A percentile compares a stretch with the other conserved stretches of the same genome.
Conservation (phyloP, 1,140 invertebrate genomes). For the Cecropterus lyciades region DNA sequence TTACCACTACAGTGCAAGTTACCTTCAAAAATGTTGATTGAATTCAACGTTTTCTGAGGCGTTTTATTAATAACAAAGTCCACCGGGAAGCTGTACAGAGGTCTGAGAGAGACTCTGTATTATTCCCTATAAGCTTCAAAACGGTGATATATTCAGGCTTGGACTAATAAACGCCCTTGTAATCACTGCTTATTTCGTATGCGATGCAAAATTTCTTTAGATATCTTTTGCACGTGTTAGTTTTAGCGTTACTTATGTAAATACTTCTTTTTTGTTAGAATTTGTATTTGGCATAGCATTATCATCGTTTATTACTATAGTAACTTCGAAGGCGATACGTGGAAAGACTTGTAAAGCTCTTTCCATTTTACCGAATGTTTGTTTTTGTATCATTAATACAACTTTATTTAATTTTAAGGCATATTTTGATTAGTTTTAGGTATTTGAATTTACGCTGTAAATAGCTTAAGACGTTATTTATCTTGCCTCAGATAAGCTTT, state of each 20-base stretch:
- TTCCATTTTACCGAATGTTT: constrained; percentile 7
- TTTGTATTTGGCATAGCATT: constrained; percentile 6
- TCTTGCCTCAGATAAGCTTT: constrained; percentile 50
- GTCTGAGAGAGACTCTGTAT: constrained; percentile 63
- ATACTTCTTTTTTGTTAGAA: constrained; percentile 14
- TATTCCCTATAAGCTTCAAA: constrained; percentile 45
- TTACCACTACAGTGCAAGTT: constrained; percentile 57
- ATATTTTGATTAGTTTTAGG: constrained; percentile 1
- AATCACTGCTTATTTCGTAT: constrained; percentile 51
- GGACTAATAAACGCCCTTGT: constrained; percentile 73
- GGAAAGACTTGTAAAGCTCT: constrained; percentile 1
- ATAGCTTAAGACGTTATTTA: constrained; percentile 41
- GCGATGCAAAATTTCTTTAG: not conserved
- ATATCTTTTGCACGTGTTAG: constrained; percentile 29
- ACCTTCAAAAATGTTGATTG: constrained; percentile 82
- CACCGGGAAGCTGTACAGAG: constrained; percentile 59
- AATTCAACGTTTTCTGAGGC: constrained; percentile 81
- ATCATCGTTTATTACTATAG: not conserved
- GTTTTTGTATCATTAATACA: constrained; percentile 18
- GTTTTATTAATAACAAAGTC: constrained; percentile 66
- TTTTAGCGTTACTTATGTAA: constrained; percentile 37
- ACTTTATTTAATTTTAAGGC: constrained; percentile 2
- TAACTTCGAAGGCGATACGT: not conserved
- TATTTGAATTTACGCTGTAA: constrained; percentile 35
- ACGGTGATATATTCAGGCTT: constrained; percentile 55